Base-by-base conservation (phyloP, 2,113 vertebrate genomes). In the Lepus europaeus region DNA sequence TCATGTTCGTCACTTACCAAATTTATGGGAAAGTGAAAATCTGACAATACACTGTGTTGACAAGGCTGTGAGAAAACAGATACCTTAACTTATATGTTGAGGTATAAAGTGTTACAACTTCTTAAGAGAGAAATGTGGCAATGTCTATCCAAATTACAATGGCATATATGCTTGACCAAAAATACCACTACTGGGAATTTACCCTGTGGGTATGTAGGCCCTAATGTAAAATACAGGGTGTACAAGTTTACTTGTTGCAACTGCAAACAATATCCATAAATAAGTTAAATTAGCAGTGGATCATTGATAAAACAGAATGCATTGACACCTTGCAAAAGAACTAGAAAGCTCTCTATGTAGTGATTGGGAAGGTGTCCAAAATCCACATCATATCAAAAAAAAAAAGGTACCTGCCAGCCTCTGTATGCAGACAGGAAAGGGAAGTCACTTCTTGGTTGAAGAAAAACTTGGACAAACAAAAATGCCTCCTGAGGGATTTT, bases 261-360 rank as follows among this genome's bases (percentile, higher is more conserved):
- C 78, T 90, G 59, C 45, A 93, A 95, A 90, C 25, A 84, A 39
- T 81, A 31, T 73, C 45, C 77, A 87, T n/a, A 81, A 77, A 78
- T 53, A 73, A 19, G 20, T 76, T 87, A 78, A 70, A 78, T 49
- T 77, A 81, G 94, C 89, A 49, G 84, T 63, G 59, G 6, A 17
- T 51, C 1, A 36, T 31, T 4, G 14, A 74, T 74, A 89, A 84
- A 89, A 72, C 77, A 17, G 29, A 70, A 94, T 53, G 69, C 17
- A 88, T 11, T 56, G 33, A 3, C 20, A 84, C 33, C 87, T 78
- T 78, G 49, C 87, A 93, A 93, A 93, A 68, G 4, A 90, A 87
- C 29, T 76, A 78, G 53, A 77, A 89, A 70, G 33, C 19, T 45
- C 20, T 45, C 73, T 80, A 14, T 13, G 6, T 69, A 79, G 25